These are phyloP conservation scores for Papilio machaon DNA, from an alignment of 1,140 invertebrate genomes.

Conservation along the genomic window DNA sequence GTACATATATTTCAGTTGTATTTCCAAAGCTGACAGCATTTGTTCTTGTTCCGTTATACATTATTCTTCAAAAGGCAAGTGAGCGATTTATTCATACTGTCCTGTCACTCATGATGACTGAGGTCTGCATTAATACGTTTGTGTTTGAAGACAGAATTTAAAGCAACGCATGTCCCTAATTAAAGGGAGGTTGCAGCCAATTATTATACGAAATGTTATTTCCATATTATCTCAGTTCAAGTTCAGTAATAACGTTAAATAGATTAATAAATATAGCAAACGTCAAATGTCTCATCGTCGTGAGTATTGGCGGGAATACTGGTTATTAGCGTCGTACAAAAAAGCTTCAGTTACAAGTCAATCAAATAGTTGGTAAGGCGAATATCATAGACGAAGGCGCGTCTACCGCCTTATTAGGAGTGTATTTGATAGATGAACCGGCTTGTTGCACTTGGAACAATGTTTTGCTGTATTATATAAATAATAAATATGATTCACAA, in stretches of 20 bases:
- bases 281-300: not conserved
- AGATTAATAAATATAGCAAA: not conserved
- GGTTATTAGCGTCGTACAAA: constrained; percentile 59
- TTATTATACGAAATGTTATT: not conserved
- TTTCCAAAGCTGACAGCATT: constrained; percentile 32
- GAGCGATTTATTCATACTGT: constrained; percentile 32
- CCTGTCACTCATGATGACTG: constrained; percentile 12
- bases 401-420: constrained; percentile 56
- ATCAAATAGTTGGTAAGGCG: constrained; percentile 53
- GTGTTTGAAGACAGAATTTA: not conserved
- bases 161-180: constrained; percentile 26
- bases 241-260: not conserved
- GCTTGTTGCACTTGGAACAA: constrained; percentile 42
- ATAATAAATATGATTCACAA: constrained; percentile 33
- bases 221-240: not conserved
- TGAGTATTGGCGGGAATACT: constrained; percentile 51
- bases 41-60: constrained; percentile 27
- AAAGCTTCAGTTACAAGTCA: constrained; percentile 60
- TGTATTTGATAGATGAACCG: constrained; percentile 56
- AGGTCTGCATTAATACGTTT: constrained; percentile 1
- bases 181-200: not conserved
- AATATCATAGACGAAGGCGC: constrained; percentile 56
- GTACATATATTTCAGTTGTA: constrained; percentile 21
- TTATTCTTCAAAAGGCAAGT: constrained; percentile 35
- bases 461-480: constrained; percentile 34